phyloP scores from a whole-genome alignment of 2,888 invertebrate species.

The Lordiphosa andalusiaca region DNA sequence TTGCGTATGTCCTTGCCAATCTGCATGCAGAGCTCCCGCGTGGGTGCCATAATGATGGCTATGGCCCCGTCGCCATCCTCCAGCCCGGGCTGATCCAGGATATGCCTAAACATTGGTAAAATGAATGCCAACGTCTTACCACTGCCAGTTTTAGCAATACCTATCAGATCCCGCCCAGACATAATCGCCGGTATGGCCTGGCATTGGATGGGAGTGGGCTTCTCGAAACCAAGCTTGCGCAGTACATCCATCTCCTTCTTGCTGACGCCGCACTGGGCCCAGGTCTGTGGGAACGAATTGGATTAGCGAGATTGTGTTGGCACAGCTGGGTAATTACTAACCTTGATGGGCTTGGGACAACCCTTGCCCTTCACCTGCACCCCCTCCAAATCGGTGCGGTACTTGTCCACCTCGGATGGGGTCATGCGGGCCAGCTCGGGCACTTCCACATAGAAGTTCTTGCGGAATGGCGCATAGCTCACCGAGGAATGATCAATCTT shows the following conservation, averaged over 20 bases:
- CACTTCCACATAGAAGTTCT: slow-evolving; percentile 98
- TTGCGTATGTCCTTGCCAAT: slow-evolving; percentile 98
- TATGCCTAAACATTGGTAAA: slow-evolving; percentile 97
- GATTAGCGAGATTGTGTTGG: neutral
- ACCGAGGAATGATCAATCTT: slow-evolving; percentile 95
- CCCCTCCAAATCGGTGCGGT: slow-evolving; percentile 94
- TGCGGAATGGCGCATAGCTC: slow-evolving; percentile 93
- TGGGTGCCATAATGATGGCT: slow-evolving; percentile 98
- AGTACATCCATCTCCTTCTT: slow-evolving; percentile 96
- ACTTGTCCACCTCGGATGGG: slow-evolving; percentile 90
- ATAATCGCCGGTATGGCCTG: slow-evolving; percentile 99
- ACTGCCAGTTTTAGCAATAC: slow-evolving; percentile 99
- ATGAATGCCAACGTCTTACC: slow-evolving; percentile 99
- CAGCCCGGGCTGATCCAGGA: slow-evolving; percentile 95
- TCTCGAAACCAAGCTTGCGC: slow-evolving; percentile 94
- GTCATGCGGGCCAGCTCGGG: slow-evolving; percentile 97
- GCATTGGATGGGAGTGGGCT: slow-evolving; percentile 98
- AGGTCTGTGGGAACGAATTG: slow-evolving; percentile 82
- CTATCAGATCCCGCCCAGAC: slow-evolving; percentile 97
- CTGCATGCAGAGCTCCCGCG: slow-evolving; percentile 98
- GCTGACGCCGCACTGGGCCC: slow-evolving; percentile 99
- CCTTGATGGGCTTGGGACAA: slow-evolving; percentile 95
- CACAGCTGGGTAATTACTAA: slow-evolving; percentile 39
- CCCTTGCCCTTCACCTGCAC: slow-evolving; percentile 98
- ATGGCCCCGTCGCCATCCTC: slow-evolving; percentile 99